Evolutionary conservation across 2,888 invertebrate genomes (phyloP).

Genomic region (Lasioglossum zephyrum): DNA sequence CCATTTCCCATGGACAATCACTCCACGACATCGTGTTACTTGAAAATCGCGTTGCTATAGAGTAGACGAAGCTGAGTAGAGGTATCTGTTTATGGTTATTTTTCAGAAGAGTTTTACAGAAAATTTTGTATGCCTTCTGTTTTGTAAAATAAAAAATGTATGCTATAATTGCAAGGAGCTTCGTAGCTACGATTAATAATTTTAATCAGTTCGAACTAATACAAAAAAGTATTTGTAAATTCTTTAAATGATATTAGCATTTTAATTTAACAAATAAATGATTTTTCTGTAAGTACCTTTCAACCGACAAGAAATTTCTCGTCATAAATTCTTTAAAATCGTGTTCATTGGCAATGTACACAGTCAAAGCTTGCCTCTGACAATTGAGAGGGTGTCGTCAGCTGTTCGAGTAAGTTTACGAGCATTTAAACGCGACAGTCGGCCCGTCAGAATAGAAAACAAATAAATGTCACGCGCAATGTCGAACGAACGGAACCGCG

Average conservation of each 20-base stretch:
- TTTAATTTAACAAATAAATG: neutral
- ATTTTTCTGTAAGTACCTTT: neutral
- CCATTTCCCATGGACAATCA: neutral
- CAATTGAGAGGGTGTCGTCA: slow-evolving; percentile 2
- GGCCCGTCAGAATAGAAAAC: slow-evolving; percentile 32
- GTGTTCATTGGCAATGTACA: neutral
- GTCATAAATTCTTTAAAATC: neutral
- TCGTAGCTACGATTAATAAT: too few species aligned
- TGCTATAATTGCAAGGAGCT: too few species aligned
- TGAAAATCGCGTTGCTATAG: neutral
- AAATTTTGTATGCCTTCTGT: too few species aligned
- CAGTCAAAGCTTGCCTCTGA: neutral
- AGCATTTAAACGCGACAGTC: slow-evolving; percentile 13
- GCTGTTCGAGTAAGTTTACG: slow-evolving; percentile 33
- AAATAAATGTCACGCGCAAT: slow-evolving; percentile 29
- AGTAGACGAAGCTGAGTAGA: too few species aligned
- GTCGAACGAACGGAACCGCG: slow-evolving; percentile 55
- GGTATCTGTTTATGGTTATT: neutral
- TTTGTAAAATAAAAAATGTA: too few species aligned
- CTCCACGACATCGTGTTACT: neutral
- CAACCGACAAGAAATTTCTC: neutral
- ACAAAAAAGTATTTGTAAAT: neutral
- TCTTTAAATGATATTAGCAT: neutral
- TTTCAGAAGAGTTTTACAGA: neutral
- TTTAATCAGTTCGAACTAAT: too few species aligned